Base-by-base conservation (phyloP, 23 tunicate genomes). In the Clavelina lepadiformis region DNA sequence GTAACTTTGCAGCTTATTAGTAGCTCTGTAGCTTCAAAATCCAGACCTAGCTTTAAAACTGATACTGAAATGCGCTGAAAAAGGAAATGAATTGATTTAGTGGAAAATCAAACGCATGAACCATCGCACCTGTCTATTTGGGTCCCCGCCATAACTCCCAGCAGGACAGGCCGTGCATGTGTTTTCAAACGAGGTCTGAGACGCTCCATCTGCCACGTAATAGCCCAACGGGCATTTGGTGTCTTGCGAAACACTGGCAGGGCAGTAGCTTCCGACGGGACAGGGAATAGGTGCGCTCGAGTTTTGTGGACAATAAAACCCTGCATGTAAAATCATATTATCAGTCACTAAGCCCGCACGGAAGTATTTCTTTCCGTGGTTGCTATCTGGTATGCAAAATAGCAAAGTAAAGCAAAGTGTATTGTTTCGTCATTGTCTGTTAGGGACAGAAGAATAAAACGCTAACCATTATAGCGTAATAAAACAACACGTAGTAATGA, bases 191-290 rank as follows among this genome's bases (percentile, higher is more conserved):
- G 97, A 49, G 15, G 72, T 81, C 30, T 72, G 69, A 1, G 24
- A 23, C 13, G 91, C 62, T 4, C 89, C 89, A 31, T 79, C 88
- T 29, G 61, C 56, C 69, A 79, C 94, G 24, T 46, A 58, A 38
- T 70, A 74, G 11, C 98, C 98, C 38, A 93, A 68, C 13, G 98
- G 98, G 69, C 98, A 93, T 45, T 78, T 87, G 3, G 13, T 53
- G 34, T 88, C 94, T 25, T 8, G 34, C 8, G 59, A 5, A 0
- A 88, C 38, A 13, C 37, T 65, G 3, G 56, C 61, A 4, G 75
- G 82, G 56, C 98, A 91, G 56, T 91, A 89, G 51, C 71, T 53
- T 0, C 97, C 97, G 0, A 51, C 65, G 0, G 97, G 78, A 60
- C 97, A 89, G 18, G 83, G 91, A 11, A 47, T 63, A 7, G 97